phyloP scores from a whole-genome alignment of 2,888 invertebrate genomes.

The Volucella zonaria region DNA sequence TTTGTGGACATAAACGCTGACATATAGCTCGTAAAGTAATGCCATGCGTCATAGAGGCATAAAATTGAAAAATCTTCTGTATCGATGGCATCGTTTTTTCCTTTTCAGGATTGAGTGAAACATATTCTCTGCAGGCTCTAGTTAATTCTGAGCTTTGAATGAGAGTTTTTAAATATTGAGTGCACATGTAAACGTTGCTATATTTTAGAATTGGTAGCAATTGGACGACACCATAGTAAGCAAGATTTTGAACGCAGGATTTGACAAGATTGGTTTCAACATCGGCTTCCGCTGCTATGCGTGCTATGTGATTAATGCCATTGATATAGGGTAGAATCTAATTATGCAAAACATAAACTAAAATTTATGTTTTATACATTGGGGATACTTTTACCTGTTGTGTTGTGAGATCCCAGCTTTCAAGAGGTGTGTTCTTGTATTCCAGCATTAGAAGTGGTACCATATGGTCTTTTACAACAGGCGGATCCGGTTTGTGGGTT shows the following conservation, averaged over 20 bases:
- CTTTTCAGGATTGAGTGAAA: slow-evolving; percentile 80
- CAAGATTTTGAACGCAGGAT: slow-evolving; percentile 95
- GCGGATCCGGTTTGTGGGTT: slow-evolving; percentile 90
- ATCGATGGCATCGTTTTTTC: slow-evolving; percentile 80
- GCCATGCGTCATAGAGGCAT: slow-evolving; percentile 88
- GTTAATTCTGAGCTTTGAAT: slow-evolving; percentile 87
- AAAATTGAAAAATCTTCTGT: slow-evolving; percentile 83
- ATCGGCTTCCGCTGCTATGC: slow-evolving; percentile 94
- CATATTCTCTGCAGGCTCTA: slow-evolving; percentile 86
- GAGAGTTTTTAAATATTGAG: slow-evolving; percentile 88
- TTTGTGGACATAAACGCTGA: slow-evolving; percentile 86
- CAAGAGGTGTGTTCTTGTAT: slow-evolving; percentile 86
- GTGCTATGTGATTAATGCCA: slow-evolving; percentile 95
- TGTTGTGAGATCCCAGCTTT: slow-evolving; percentile 96
- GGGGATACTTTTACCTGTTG: slow-evolving; percentile 87
- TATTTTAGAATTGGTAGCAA: slow-evolving; percentile 92
- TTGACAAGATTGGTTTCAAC: slow-evolving; percentile 97
- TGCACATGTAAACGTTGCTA: slow-evolving; percentile 92
- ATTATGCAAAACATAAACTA: slow-evolving; percentile 6
- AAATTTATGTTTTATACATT: neutral
- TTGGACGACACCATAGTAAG: slow-evolving; percentile 89
- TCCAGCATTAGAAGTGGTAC: slow-evolving; percentile 92
- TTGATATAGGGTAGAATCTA: slow-evolving; percentile 90
- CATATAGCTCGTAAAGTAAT: slow-evolving; percentile 88
- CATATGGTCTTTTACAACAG: slow-evolving; percentile 92